Evolutionary conservation across 2,888 invertebrate species (phyloP).

Genomic region (Amphipyra tragopoginis): DNA sequence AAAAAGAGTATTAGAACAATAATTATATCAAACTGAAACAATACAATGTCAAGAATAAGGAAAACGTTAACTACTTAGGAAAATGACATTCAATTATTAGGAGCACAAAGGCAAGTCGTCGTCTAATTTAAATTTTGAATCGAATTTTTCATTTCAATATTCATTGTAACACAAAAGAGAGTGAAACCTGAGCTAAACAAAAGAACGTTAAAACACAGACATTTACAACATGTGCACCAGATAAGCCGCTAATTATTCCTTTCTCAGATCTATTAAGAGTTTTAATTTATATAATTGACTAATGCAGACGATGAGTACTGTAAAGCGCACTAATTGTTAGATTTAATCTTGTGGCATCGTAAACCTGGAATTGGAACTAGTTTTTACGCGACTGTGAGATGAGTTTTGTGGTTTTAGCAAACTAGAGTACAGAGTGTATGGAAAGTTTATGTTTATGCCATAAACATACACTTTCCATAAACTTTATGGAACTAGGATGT

Average conservation of each 20-base stretch:
- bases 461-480: too few species aligned
- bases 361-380: slow-evolving; percentile 14
- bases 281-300: slow-evolving; percentile 60
- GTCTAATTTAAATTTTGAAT: too few species aligned
- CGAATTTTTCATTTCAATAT: too few species aligned
- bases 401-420: not conserved
- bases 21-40: too few species aligned
- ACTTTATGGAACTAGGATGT: too few species aligned
- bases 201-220: slow-evolving; percentile 8
- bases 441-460: too few species aligned
- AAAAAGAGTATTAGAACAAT: too few species aligned
- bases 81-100: too few species aligned
- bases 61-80: too few species aligned
- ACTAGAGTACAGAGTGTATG: too few species aligned
- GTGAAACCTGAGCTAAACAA: not conserved
- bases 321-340: slow-evolving; percentile 48
- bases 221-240: slow-evolving; percentile 46
- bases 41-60: too few species aligned
- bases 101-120: too few species aligned
- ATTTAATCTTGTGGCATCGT: slow-evolving; percentile 40
- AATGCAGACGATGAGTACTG: slow-evolving; percentile 47
- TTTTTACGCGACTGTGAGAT: slow-evolving; percentile 8
- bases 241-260: slow-evolving; percentile 47
- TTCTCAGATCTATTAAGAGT: slow-evolving; percentile 59
- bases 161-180: slow-evolving; percentile 5